phyloP scores from a whole-genome alignment of 1,140 invertebrate genomes.

The Mercenaria mercenaria region DNA sequence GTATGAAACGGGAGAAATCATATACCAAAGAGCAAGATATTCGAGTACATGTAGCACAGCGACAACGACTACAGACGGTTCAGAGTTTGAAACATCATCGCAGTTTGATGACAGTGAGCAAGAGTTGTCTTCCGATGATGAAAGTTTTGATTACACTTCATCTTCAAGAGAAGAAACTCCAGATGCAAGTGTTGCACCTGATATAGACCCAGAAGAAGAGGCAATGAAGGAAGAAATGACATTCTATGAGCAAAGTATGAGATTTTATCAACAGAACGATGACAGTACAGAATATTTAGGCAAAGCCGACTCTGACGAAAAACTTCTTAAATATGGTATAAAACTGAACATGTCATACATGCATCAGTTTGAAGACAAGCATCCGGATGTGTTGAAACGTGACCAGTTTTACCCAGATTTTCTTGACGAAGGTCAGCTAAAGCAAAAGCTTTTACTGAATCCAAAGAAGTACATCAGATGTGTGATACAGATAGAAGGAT shows the following conservation, averaged over 20 bases:
- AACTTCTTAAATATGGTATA: constrained; percentile 9
- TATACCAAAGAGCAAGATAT: background rate
- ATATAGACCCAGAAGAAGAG: background rate
- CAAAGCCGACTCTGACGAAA: background rate
- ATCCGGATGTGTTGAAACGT: constrained; percentile 36
- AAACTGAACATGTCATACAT: constrained; percentile 23
- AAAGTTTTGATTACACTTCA: background rate
- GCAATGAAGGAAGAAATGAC: constrained; percentile 7
- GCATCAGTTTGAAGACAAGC: constrained; percentile 46
- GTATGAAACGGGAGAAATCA: background rate
- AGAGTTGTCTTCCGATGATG: constrained; percentile 1
- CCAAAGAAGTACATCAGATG: constrained; percentile 73
- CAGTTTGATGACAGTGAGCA: background rate
- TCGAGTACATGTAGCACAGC: background rate
- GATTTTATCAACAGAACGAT: background rate
- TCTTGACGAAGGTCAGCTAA: constrained; percentile 1
- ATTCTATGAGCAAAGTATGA: constrained; percentile 46
- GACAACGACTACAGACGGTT: background rate
- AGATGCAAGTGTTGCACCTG: background rate
- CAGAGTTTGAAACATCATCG: background rate
- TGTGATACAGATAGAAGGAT: constrained; percentile 71
- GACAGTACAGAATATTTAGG: background rate
- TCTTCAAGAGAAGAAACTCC: background rate
- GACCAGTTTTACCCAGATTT: constrained; percentile 23
- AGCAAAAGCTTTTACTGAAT: constrained; percentile 30